Evolutionary conservation across 2,888 invertebrate species (phyloP), one percentile per base, ranked within the genome.

Genomic region (Halictus quadricinctus): DNA sequence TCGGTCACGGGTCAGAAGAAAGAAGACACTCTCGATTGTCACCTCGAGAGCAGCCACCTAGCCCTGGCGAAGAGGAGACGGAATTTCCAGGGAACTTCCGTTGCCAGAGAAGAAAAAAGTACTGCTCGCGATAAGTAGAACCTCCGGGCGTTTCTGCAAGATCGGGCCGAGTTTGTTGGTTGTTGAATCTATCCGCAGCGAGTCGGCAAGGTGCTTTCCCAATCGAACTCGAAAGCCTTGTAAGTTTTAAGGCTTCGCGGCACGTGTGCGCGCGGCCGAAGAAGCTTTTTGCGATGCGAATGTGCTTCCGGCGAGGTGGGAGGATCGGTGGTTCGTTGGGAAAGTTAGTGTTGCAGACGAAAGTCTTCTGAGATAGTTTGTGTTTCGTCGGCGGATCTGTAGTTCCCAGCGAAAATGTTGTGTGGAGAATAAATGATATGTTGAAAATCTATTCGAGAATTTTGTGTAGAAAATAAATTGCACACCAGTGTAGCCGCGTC

Each of bases 1-100:
- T 85, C 80, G 86, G 86, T 77, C 81, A 85, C 50, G 64, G 43
- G 74, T 7, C 21, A 18, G 74, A 82, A 79, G 74, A 74, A 77
- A 85, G 78, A 74, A 60, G 64, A 64, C 29, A 29, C 29, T 15
- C 64, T 64, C 64, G 64, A 64, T 64, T 64, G 64, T 64, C 29
- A 7, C 10, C 15, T 7, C 7, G 29, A 64, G 29, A 64, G 29
- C 64, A 15, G 64, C 64, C 2, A 64, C 7, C 64, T 29, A 64
- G 15, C 2, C 15, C 64, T 0, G 25, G 0, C 2, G 29, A 64
- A 29, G 29, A 15, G 64, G 7, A 25, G 64, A 25, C 29, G 15
- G 29, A 29, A 64, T 64, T 64, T 64, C 29, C 15, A 64, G 29
- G 15, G 13, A 29, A 29, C 15, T 29, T 2, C 10, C n/a, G 25